Conservation (phyloP, 2,113 vertebrate species). For the Tor tambroides region DNA sequence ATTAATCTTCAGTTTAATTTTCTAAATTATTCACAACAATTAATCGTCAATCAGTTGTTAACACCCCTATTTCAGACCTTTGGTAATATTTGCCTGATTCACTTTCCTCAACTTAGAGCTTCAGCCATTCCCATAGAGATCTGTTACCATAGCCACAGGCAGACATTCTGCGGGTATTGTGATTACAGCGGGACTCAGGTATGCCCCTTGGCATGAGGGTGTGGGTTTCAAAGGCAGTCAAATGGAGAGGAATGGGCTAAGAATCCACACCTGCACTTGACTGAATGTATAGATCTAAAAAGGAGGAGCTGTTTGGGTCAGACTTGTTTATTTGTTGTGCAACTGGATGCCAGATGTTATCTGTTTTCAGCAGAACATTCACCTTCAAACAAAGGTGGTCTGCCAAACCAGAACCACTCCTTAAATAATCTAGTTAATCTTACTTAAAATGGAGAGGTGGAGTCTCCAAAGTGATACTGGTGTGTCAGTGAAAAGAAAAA, state of each 20-base stretch:
- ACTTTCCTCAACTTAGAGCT: conserved; percentile 3
- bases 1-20: not conserved
- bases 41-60: not conserved
- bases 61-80: not conserved
- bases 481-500: not conserved
- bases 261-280: conserved; percentile 35
- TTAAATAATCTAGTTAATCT: conserved; percentile 18
- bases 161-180: conserved; percentile 32
- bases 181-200: conserved; percentile 32
- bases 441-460: not conserved
- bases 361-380: conserved; percentile 10
- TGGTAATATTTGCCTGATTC: not conserved
- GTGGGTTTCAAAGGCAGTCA: conserved; percentile 52
- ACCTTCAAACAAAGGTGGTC: not conserved
- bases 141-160: conserved; percentile 43
- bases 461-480: not conserved
- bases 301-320: not conserved
- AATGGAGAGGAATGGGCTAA: conserved; percentile 2
- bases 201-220: conserved; percentile 46
- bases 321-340: conserved; percentile 13
- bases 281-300: not conserved
- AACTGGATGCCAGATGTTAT: conserved; percentile 5
- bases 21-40: not conserved
- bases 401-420: conserved; percentile 18
- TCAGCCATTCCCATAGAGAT: conserved; percentile 53